Percentiles rank a stretch among this genome's conserved stretches.
These are phyloP conservation scores for Cydia fagiglandana DNA, from an alignment of 1,140 invertebrate species.

Conservation along the genomic window DNA sequence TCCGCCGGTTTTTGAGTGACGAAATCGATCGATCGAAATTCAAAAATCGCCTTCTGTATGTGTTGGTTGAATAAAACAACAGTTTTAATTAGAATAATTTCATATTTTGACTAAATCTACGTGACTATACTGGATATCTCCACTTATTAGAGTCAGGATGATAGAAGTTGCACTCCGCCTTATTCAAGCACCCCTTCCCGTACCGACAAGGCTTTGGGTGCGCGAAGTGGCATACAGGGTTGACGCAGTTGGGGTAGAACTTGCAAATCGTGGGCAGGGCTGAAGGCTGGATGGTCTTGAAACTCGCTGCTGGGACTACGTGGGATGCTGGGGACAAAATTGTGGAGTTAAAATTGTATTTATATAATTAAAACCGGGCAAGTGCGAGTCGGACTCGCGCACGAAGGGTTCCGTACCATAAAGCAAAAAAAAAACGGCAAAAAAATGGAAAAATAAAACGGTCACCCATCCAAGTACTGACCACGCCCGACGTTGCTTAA, in stretches of 20 bases:
- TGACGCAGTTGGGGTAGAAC: slow-evolving; percentile 81
- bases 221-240: slow-evolving; percentile 81
- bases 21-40: too few relatives aligned
- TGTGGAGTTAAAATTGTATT: not conserved
- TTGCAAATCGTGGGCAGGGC: slow-evolving; percentile 79
- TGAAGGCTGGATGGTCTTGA: slow-evolving; percentile 77
- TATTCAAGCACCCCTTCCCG: slow-evolving; percentile 82
- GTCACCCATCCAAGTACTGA: too few relatives aligned
- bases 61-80: slow-evolving; percentile 1
- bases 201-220: slow-evolving; percentile 83
- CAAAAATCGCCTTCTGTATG: too few relatives aligned
- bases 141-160: slow-evolving; percentile 78
- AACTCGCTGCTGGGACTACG: slow-evolving; percentile 80
- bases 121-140: slow-evolving; percentile 50
- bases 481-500: too few relatives aligned
- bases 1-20: too few relatives aligned
- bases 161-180: slow-evolving; percentile 82
- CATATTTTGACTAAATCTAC: slow-evolving; percentile 18
- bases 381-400: too few relatives aligned
- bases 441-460: too few relatives aligned
- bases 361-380: too few relatives aligned
- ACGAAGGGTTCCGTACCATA: too few relatives aligned
- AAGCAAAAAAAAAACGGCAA: too few relatives aligned
- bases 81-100: slow-evolving; percentile 12
- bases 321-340: slow-evolving; percentile 80